phyloP scores from a whole-genome alignment of 2,113 vertebrate species.

The Probosciger aterrimus region DNA sequence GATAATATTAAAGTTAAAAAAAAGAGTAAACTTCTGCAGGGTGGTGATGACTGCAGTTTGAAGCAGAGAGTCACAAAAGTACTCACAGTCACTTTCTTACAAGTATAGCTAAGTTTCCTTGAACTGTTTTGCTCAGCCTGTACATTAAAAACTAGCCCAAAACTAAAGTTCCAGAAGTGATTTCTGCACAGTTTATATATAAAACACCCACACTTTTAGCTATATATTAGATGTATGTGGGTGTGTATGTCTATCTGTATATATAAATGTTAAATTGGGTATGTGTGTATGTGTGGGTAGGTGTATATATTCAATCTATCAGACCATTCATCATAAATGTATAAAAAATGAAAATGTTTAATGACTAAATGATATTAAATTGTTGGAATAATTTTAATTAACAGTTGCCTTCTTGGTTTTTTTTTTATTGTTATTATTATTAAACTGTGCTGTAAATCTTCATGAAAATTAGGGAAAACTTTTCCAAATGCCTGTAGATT shows the following conservation, averaged over 20 bases:
- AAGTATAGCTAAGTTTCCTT: not conserved
- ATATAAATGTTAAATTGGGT: not conserved
- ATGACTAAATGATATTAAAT: not conserved
- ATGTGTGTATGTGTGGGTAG: not conserved
- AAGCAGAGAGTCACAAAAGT: not conserved
- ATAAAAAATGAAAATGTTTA: not conserved
- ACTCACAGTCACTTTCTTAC: not conserved
- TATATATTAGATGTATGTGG: not conserved
- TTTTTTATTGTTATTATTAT: not conserved
- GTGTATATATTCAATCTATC: not conserved
- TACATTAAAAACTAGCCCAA: not conserved
- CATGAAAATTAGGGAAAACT: not conserved
- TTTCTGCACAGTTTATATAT: not conserved
- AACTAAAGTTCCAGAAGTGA: not conserved
- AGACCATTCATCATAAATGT: not conserved
- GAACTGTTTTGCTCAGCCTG: not conserved
- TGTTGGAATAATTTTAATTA: not conserved
- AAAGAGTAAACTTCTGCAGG: not conserved
- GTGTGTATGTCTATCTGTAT: not conserved
- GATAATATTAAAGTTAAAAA: not conserved
- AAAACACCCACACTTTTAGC: not conserved
- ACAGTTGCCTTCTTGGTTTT: not conserved
- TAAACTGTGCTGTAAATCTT: not conserved
- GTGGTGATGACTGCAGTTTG: not conserved
- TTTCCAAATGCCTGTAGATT: not conserved